Evolutionary conservation across 2,113 vertebrate genomes (phyloP), one percentile per base, ranked within the genome.

Genomic region (Mohoua ochrocephala): DNA sequence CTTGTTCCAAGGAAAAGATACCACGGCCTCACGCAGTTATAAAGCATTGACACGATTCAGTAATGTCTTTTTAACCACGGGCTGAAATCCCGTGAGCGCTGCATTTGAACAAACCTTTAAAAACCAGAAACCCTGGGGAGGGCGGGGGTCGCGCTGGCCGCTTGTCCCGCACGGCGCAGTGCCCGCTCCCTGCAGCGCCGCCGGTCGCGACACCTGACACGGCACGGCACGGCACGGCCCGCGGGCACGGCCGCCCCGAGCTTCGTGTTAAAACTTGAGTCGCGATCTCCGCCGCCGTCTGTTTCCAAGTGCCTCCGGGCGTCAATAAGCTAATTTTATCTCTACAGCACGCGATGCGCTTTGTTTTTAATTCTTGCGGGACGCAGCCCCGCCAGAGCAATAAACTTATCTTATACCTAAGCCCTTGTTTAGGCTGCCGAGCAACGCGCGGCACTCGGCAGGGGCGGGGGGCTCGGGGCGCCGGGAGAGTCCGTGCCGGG

Each of bases 201-300:
- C 91, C 91, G 71, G 75, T 22, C 56, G 10, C 94, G 45, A 77
- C 91, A 95, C 94, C 87, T 87, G 91, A 68, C 94, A 11, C 79
- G 71, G 17, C 57, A 4, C 23, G 85, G 5, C 96, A 44, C 95
- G 54, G 85, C 97, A 52, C 94, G 49, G 54, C 92, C 97, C 95
- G 50, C 44, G 31, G 88, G 47, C 45, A 13, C 90, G 4, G 12
- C 41, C 50, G 67, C n/a, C 11, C 33, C 80, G 0, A 12, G 53
- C 81, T 86, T 97, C 98, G 37, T 98, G 98, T 98, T 78, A 54
- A 93, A 97, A 98, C 98, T 95, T 81, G 98, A 98, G 95, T 15
- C 65, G 91, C 85, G 12, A 17, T 19, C 89, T 28, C 41, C 87
- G 10, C 79, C 65, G 64, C 8, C 3, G 8, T 57, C 39, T 24